A percentile compares a stretch with the other conserved stretches of the same genome.
These are phyloP conservation scores for Trigoniulus corallinus DNA, from an alignment of 1,140 invertebrate species.

Conservation along the genomic window DNA sequence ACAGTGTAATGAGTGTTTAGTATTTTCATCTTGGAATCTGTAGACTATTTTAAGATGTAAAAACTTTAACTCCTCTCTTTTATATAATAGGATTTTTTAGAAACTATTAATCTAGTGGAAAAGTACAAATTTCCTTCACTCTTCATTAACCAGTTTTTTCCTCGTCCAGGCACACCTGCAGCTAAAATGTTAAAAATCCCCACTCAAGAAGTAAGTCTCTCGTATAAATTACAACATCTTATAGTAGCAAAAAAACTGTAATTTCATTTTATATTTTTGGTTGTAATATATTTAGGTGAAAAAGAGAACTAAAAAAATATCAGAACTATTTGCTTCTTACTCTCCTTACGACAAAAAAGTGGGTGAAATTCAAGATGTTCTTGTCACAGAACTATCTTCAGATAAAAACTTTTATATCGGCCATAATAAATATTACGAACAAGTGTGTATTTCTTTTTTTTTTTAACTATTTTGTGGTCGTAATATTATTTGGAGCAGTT, in stretches of 20 bases:
- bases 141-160: constrained; percentile 97
- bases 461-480: constrained; percentile 1
- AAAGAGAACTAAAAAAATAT: constrained; percentile 66
- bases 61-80: constrained; percentile 1
- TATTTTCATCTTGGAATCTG: not conserved
- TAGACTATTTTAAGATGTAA: not conserved
- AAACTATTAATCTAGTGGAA: constrained; percentile 65
- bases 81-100: constrained; percentile 54
- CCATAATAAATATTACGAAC: constrained; percentile 93
- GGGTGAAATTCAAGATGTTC: constrained; percentile 56
- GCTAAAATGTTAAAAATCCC: constrained; percentile 69
- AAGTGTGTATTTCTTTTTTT: constrained; percentile 32
- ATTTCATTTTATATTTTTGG: not conserved
- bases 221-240: not conserved
- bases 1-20: constrained; percentile 25
- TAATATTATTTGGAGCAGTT: not conserved
- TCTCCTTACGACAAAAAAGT: constrained; percentile 61
- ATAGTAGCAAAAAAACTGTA: not conserved
- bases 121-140: constrained; percentile 84
- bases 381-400: constrained; percentile 86
- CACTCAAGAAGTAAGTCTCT: constrained; percentile 40
- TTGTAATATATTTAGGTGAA: constrained; percentile 45
- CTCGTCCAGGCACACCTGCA: constrained; percentile 85
- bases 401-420: constrained; percentile 80
- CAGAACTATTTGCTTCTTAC: constrained; percentile 84